Base-by-base conservation (phyloP, 2,797 vertebrate genomes). In the Rhincodon typus region DNA sequence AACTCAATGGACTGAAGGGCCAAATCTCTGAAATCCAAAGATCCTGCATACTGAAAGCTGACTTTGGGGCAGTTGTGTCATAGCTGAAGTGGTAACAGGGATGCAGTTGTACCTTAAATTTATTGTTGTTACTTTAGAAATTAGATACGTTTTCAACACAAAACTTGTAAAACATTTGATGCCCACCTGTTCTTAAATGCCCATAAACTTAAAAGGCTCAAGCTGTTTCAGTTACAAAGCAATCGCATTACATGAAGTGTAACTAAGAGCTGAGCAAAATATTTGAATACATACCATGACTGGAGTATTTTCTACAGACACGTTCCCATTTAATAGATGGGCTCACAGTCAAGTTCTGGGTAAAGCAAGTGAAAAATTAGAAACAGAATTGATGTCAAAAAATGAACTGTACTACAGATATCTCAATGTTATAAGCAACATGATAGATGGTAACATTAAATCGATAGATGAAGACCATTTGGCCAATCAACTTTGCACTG, bases 231-330 rank as follows among this genome's bases (percentile, higher is more conserved):
- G 30, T 50, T 69, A 38, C n/a, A 69, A 62, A 38, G 6, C 34
- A 66, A 38, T 91, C 38, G 6, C 4, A 93, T 42, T 13, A 93
- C 7, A 21, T 93, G 21, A 3, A 69, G n/a, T 38, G n/a, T 67
- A 67, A 93, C 23, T 69, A 69, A 66, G 15, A 94, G 46, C 1
- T 19, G 46, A 70, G 46, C 4, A 13, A 42, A 53, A 46, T 50
- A 50, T 19, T 77, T 74, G 27, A 27, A 95, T 95, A 95, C 94
- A 95, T 95, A 95, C 94, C 67, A 77, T 30, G 74, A 95, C 34
- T 34, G 30, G 70, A 74, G 70, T 74, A 74, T 5, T 53, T 30
- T 53, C 94, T 8, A 4, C 12, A 57, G 19, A 34, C 7, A 72
- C 19, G 42, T 50, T 74, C 30, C 69, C 70, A 95, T 95, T 95